These are phyloP conservation scores for Anorthoa munda DNA, from an alignment of 2,888 invertebrate species.

Conservation along the genomic window DNA sequence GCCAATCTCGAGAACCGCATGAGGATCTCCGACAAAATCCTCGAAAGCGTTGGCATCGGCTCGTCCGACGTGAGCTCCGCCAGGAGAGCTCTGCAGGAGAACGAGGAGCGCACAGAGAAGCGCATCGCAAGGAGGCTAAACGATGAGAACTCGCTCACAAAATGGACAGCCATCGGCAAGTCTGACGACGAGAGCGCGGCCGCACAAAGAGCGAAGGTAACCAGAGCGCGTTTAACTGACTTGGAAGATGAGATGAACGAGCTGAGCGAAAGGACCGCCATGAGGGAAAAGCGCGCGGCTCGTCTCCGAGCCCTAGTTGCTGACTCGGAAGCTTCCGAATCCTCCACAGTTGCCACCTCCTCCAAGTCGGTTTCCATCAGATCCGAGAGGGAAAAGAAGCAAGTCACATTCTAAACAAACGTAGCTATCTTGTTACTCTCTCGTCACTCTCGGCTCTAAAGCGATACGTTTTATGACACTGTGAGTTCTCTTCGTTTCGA, in stretches of 20 bases:
- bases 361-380: constrained; percentile 82
- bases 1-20: constrained; percentile 91
- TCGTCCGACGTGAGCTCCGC: constrained; percentile 89
- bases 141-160: constrained; percentile 88
- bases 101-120: constrained; percentile 88
- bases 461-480: constrained; percentile 68
- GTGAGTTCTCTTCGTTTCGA: constrained; percentile 70
- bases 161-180: constrained; percentile 92
- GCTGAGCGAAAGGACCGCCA: constrained; percentile 92
- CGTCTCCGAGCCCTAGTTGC: constrained; percentile 93
- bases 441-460: constrained; percentile 73
- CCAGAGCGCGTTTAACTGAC: constrained; percentile 93
- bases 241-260: constrained; percentile 95
- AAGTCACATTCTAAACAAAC: constrained; percentile 86
- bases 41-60: constrained; percentile 92
- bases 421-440: constrained; percentile 56
- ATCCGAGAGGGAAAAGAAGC: constrained; percentile 87
- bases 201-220: constrained; percentile 92
- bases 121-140: constrained; percentile 86
- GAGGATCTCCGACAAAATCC: constrained; percentile 92
- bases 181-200: constrained; percentile 90
- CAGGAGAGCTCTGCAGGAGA: constrained; percentile 86
- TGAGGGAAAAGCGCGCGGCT: constrained; percentile 93
- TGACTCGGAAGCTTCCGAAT: constrained; percentile 88
- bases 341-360: constrained; percentile 76